Evolutionary conservation across 2,888 invertebrate genomes (phyloP).

Genomic region (Cryptophagus acutangulus): DNA sequence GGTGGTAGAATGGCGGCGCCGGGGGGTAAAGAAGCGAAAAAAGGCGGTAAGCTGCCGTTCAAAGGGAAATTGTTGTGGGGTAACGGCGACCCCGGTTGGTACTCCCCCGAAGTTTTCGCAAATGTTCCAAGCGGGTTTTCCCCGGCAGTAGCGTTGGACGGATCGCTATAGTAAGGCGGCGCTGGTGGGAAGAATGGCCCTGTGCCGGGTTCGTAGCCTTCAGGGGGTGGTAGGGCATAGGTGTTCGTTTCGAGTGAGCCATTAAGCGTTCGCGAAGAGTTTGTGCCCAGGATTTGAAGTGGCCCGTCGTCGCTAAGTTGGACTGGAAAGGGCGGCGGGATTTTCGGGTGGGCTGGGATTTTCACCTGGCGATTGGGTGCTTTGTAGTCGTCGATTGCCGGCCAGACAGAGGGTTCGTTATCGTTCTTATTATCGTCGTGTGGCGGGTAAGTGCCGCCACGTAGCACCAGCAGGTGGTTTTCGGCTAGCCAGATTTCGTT

Average conservation of each 20-base stretch:
- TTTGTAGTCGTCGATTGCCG: constrained; percentile 78
- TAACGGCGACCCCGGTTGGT: constrained; percentile 51
- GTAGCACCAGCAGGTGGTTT: constrained; percentile 77
- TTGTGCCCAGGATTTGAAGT: constrained; percentile 78
- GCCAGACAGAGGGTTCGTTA: constrained; percentile 56
- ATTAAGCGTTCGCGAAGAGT: constrained; percentile 69
- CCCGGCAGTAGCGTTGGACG: constrained; percentile 63
- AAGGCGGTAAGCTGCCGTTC: constrained; percentile 46
- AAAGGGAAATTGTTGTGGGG: constrained; percentile 49
- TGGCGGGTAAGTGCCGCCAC: constrained; percentile 69
- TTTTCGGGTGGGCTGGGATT: constrained; percentile 73
- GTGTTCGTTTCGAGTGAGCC: constrained; percentile 53
- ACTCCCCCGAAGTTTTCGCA: constrained; percentile 50
- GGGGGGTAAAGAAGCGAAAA: constrained; percentile 57
- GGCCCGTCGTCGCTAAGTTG: constrained; percentile 82
- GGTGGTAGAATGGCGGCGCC: constrained; percentile 55
- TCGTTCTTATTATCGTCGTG: constrained; percentile 46
- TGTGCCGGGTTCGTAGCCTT: constrained; percentile 46
- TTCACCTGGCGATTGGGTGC: constrained; percentile 74
- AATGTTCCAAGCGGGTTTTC: constrained; percentile 61
- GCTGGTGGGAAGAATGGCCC: constrained; percentile 53
- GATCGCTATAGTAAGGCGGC: constrained; percentile 55
- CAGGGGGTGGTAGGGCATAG: constrained; percentile 45
- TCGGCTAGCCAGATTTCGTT: constrained; percentile 89
- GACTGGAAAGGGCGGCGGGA: constrained; percentile 91